A percentile compares a stretch with the other conserved stretches of the same genome.
Evolutionary conservation across 2,888 invertebrate genomes (phyloP).

Genomic region (Bombylius major): DNA sequence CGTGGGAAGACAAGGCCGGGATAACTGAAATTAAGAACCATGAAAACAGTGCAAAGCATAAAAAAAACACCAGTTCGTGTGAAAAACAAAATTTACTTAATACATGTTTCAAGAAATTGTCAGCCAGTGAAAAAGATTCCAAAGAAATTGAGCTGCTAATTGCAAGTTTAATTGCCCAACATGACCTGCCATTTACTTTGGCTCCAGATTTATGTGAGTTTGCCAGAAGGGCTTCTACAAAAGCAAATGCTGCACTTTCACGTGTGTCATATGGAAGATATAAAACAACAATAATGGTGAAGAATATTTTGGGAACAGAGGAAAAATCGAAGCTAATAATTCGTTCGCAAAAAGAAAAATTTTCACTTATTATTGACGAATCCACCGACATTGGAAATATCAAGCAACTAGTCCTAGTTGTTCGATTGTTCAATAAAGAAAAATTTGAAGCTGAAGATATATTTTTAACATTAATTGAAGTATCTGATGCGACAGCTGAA

Average conservation of each 20-base stretch:
- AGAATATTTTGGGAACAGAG: not conserved
- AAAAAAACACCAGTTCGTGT: not conserved
- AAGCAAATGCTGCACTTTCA: not conserved
- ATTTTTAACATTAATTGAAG: not conserved
- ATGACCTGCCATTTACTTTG: not conserved
- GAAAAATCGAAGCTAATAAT: not conserved
- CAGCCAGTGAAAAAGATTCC: not conserved
- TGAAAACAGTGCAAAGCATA: not conserved
- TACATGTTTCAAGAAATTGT: too few relatives aligned
- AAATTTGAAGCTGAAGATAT: not conserved
- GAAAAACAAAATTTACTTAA: not conserved
- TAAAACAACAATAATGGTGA: not conserved
- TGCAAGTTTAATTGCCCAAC: not conserved
- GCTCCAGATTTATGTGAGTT: not conserved
- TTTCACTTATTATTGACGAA: not conserved
- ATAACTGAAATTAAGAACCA: not conserved
- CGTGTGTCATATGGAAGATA: not conserved
- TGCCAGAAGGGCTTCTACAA: not conserved
- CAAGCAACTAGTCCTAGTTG: not conserved
- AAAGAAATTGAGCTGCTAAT: not conserved
- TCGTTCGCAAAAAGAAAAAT: not conserved
- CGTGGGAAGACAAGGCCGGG: too few relatives aligned
- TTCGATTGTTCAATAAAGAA: not conserved
- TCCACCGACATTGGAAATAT: not conserved
- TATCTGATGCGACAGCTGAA: not conserved